Base-by-base conservation (phyloP, 2,797 vertebrate species). In the Sebastes vulpes region DNA sequence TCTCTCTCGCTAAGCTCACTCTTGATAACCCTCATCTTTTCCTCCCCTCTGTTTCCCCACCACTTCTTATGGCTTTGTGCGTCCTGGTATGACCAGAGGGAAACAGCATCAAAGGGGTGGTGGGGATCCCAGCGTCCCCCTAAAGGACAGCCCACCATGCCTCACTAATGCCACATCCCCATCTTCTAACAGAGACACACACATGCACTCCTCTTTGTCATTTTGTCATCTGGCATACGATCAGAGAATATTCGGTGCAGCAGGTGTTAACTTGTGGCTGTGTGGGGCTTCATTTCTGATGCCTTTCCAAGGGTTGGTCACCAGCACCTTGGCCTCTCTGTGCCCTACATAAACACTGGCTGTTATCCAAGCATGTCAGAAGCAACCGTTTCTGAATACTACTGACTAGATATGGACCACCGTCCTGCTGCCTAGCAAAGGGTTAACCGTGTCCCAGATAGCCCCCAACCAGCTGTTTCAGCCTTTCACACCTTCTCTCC, bases 371-470 rank as follows among this genome's bases (percentile, higher is more conserved):
- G 57, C 75, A 29, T 79, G 78, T 88, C 82, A 82, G n/a, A 83
- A 58, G 14, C 66, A 65, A 78, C 60, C 63, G n/a, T 65, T 58
- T 75, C 64, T 64, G 75, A 85, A 67, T 56, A 65, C 60, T 61
- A 72, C 65, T 52, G 80, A 81, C 69, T 74, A 68, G 73, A 83
- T 80, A 16, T 32, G 50, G 78, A 84, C 63, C 69, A 28, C 16
- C 64, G 6, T 81, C 58, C 71, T 72, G 75, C 74, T 28, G 66
- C 28, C 71, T 2, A 65, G 76, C 66, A 72, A 93, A 90, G 90
- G 77, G 93, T 94, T 94, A 94, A 94, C 79, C n/a, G 64, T 87
- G 91, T 91, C 91, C 91, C 81, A 90, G 78, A 88, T 91, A 87
- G 83, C 88, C 83, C 77, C 76, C 84, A 84, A 89, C 87, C 92